Evolutionary conservation across 2,888 invertebrate genomes (phyloP).

Genomic region (Nemotelus nigrinus): DNA sequence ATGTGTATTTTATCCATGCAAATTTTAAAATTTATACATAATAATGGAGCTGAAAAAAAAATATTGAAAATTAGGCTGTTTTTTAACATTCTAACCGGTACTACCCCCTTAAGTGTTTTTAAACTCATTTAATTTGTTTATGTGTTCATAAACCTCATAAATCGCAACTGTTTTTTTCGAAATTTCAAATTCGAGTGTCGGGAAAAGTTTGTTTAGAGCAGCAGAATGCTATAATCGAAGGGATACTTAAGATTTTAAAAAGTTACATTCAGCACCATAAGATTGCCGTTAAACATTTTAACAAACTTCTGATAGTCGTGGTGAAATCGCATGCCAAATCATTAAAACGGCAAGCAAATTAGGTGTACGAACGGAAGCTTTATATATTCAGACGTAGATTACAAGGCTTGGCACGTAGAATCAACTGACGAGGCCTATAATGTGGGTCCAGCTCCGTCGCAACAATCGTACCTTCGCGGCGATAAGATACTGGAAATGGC

Average conservation of each 20-base stretch:
- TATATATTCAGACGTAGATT: constrained; percentile 94
- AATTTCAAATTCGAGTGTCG: too few relatives aligned
- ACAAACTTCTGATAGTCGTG: constrained; percentile 89
- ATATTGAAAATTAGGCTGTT: too few relatives aligned
- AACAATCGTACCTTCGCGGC: constrained; percentile 87
- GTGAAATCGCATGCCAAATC: constrained; percentile 97
- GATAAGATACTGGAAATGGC: constrained; percentile 87
- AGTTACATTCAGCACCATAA: constrained; percentile 34
- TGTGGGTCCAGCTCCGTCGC: constrained; percentile 89
- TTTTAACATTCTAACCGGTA: too few relatives aligned
- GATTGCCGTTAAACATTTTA: constrained; percentile 64
- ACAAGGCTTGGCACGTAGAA: constrained; percentile 82
- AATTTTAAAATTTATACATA: too few relatives aligned
- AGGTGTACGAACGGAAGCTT: constrained; percentile 93
- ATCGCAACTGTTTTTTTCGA: too few relatives aligned
- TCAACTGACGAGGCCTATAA: constrained; percentile 94
- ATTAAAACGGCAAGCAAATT: constrained; percentile 86
- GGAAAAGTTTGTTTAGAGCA: too few relatives aligned
- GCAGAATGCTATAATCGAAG: too few relatives aligned
- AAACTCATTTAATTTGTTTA: too few relatives aligned
- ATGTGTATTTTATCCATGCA: too few relatives aligned
- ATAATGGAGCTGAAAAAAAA: too few relatives aligned
- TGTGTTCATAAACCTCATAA: too few relatives aligned
- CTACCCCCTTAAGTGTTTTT: too few relatives aligned
- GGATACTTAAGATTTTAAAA: constrained; percentile 13